Percentiles rank a stretch among this genome's conserved stretches.
These are phyloP conservation scores for Octodon degus DNA, from an alignment of 2,113 vertebrate species.

Conservation along the genomic window DNA sequence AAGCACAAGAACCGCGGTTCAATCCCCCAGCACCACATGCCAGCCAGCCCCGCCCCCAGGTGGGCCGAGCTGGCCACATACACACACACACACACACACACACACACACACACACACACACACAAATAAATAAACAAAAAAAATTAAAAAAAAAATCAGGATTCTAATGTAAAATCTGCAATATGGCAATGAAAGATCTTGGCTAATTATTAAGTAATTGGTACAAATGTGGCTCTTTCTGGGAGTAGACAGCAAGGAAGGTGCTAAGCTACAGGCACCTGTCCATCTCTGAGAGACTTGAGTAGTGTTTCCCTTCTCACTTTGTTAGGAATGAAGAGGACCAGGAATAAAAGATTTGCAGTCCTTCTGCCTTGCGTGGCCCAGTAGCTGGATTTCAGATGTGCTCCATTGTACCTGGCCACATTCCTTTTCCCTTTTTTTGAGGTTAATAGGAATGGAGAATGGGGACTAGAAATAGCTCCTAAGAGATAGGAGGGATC, in stretches of 20 bases:
- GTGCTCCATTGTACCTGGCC: background rate
- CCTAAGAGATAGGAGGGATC: too few relatives aligned
- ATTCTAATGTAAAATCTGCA: background rate
- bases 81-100: too few relatives aligned
- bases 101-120: too few relatives aligned
- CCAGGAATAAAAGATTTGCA: background rate
- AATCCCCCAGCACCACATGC: too few relatives aligned
- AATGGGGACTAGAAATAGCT: too few relatives aligned
- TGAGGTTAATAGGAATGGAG: too few relatives aligned
- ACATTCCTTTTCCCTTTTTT: background rate
- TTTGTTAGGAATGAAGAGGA: background rate
- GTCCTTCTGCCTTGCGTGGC: background rate
- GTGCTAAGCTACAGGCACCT: background rate
- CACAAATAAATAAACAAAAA: too few relatives aligned
- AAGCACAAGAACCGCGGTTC: too few relatives aligned
- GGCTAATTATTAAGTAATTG: background rate
- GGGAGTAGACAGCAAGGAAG: background rate
- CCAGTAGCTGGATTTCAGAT: background rate
- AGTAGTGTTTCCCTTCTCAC: background rate
- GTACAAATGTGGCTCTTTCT: background rate
- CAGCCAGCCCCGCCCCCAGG: too few relatives aligned
- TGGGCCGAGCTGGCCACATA: too few relatives aligned
- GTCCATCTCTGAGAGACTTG: background rate
- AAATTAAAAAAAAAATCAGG: background rate
- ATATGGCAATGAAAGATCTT: background rate